Conservation (phyloP, 2,888 invertebrate species). For the Epirrita christyi region DNA sequence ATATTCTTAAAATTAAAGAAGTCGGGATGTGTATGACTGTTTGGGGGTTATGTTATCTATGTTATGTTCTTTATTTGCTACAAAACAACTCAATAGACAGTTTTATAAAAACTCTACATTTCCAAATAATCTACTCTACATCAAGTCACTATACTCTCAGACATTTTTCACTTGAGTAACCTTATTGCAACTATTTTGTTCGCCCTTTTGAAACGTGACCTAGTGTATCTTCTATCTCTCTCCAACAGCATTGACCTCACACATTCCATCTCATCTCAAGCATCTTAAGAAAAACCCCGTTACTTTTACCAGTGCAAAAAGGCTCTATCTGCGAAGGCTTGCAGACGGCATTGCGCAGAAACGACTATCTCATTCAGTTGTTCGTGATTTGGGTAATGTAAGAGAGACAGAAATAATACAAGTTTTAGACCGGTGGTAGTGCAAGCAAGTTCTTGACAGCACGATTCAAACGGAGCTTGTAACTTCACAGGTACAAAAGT, state of each 20-base stretch:
- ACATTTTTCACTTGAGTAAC: conserved; percentile 42
- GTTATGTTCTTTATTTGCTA: too few species aligned
- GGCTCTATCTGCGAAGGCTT: conserved; percentile 73
- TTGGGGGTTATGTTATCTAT: too few species aligned
- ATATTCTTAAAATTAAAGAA: too few species aligned
- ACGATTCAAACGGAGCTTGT: conserved; percentile 68
- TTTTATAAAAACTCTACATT: too few species aligned
- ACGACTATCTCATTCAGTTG: conserved; percentile 49
- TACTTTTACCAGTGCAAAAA: conserved; percentile 84
- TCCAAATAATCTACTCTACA: neutral
- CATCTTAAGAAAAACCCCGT: conserved; percentile 83
- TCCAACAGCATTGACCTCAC: conserved; percentile 58
- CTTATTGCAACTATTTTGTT: conserved; percentile 33
- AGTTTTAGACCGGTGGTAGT: conserved; percentile 76
- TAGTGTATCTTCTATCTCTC: conserved; percentile 54
- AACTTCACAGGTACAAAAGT: conserved; percentile 56
- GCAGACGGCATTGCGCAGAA: conserved; percentile 30
- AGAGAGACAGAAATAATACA: conserved; percentile 52
- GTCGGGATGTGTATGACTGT: too few species aligned
- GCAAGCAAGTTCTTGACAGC: conserved; percentile 84
- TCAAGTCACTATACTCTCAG: neutral
- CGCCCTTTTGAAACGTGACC: conserved; percentile 66
- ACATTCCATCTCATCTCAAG: conserved; percentile 69
- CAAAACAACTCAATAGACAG: too few species aligned
- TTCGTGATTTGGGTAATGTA: conserved; percentile 13